These are phyloP conservation scores for Rhynchotus rufescens DNA, from an alignment of 2,797 vertebrate genomes.

Conservation along the genomic window DNA sequence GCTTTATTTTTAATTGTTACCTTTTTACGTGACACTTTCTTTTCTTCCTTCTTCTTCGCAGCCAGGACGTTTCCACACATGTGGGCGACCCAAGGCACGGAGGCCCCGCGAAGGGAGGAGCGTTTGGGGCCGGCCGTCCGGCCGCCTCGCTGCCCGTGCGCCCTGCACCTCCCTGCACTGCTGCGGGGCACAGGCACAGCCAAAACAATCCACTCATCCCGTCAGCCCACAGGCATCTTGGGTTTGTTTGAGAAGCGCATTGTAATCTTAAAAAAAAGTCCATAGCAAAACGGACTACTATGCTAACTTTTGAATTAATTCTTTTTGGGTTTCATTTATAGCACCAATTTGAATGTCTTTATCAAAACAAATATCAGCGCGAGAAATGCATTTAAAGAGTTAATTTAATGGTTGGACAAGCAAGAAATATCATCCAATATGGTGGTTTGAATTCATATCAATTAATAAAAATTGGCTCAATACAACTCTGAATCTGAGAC, in stretches of 20 bases:
- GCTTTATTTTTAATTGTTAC: not conserved
- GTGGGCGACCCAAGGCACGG: no score
- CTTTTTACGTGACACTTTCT: not conserved
- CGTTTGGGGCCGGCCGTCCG: no score
- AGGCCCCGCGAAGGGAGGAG: not conserved
- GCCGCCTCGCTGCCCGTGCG: no score
- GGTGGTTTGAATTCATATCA: not conserved
- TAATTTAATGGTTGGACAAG: constrained; percentile 44
- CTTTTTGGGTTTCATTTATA: constrained; percentile 6
- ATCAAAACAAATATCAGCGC: constrained; percentile 28
- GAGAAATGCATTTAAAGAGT: constrained; percentile 60
- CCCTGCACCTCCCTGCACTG: not conserved
- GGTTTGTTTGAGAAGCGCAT: not conserved
- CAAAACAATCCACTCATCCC: constrained; percentile 18
- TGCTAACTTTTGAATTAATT: not conserved
- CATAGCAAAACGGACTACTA: constrained; percentile 7
- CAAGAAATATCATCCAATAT: not conserved
- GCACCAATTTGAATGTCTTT: not conserved
- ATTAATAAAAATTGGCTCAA: not conserved
- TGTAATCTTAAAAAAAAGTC: constrained; percentile 1
- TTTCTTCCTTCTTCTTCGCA: not conserved
- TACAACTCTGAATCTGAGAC: not conserved
- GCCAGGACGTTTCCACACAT: no score
- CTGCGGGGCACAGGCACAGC: not conserved
- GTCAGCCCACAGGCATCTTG: not conserved